phyloP scores from a whole-genome alignment of 2,888 invertebrate species.

The Sericinus montela region DNA sequence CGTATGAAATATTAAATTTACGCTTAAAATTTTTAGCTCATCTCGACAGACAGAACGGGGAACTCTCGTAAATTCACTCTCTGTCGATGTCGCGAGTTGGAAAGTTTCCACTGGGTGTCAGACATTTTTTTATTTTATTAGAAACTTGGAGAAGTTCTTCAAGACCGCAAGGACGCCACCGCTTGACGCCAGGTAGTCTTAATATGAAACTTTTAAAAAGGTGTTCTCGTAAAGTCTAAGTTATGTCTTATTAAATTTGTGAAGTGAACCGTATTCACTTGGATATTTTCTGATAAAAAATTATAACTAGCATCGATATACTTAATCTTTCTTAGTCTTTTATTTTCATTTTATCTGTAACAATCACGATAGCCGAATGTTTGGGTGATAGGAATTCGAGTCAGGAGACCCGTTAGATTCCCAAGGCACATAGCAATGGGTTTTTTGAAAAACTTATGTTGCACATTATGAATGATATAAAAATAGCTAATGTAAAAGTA shows the following conservation, averaged over 20 bases:
- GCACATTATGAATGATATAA: neutral
- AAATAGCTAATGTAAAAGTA: neutral
- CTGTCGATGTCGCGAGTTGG: constrained; percentile 53
- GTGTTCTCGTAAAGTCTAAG: constrained; percentile 15
- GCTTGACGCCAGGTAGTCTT: constrained; percentile 28
- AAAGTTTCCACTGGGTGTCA: constrained; percentile 33
- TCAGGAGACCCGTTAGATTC: too few relatives aligned
- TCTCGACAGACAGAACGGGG: constrained; percentile 25
- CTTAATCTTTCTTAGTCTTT: too few relatives aligned
- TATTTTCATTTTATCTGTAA: too few relatives aligned
- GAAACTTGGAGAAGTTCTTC: constrained; percentile 30
- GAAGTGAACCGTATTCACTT: constrained; percentile 6
- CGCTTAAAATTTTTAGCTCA: constrained; percentile 32
- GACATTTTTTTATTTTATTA: constrained; percentile 17
- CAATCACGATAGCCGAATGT: too few relatives aligned
- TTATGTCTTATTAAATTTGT: constrained; percentile 16
- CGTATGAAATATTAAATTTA: constrained; percentile 29
- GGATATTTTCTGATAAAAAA: neutral
- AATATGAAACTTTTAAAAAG: constrained; percentile 34
- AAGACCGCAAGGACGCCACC: constrained; percentile 26
- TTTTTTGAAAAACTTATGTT: too few relatives aligned
- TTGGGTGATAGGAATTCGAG: too few relatives aligned
- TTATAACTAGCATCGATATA: neutral
- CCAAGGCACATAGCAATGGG: too few relatives aligned
- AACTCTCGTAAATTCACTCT: constrained; percentile 46